These are phyloP conservation scores for Caranx melampygus DNA, from an alignment of 2,113 vertebrate species.

Conservation along the genomic window DNA sequence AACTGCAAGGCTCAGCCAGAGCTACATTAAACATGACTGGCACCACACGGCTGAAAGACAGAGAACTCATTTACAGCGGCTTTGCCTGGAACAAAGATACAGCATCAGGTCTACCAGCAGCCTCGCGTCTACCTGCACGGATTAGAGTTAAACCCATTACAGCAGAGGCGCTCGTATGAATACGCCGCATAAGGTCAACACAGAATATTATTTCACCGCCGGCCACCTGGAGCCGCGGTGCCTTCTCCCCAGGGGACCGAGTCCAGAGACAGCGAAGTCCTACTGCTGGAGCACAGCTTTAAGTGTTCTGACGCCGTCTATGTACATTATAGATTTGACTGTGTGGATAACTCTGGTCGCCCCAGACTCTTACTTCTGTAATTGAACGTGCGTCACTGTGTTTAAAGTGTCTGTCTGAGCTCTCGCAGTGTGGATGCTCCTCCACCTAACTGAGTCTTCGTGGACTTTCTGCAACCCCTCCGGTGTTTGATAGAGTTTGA, in stretches of 20 bases:
- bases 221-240: slow-evolving; percentile 18
- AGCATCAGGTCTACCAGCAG: neutral
- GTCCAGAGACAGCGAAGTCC: neutral
- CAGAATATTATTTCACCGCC: slow-evolving; percentile 12
- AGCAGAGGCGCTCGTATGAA: neutral
- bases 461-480: no score
- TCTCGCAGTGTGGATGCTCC: no score
- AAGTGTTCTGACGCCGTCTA: no score
- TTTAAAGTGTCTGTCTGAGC: no score
- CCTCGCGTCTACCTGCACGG: slow-evolving; percentile 16
- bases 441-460: no score
- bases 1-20: slow-evolving; percentile 32
- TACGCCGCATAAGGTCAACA: neutral
- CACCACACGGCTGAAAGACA: slow-evolving; percentile 10
- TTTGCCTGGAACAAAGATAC: slow-evolving; percentile 14
- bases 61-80: slow-evolving; percentile 28
- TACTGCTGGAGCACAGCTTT: neutral
- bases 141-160: slow-evolving; percentile 25
- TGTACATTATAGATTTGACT: no score
- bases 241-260: slow-evolving; percentile 1
- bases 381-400: no score
- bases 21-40: slow-evolving; percentile 27
- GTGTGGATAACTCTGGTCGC: no score
- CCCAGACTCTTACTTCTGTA: no score
- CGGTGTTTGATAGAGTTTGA: no score